A percentile compares a stretch with the other conserved stretches of the same genome.
phyloP scores from a whole-genome alignment of 2,888 invertebrate genomes.

The Mesorhabditis spiculigera region DNA sequence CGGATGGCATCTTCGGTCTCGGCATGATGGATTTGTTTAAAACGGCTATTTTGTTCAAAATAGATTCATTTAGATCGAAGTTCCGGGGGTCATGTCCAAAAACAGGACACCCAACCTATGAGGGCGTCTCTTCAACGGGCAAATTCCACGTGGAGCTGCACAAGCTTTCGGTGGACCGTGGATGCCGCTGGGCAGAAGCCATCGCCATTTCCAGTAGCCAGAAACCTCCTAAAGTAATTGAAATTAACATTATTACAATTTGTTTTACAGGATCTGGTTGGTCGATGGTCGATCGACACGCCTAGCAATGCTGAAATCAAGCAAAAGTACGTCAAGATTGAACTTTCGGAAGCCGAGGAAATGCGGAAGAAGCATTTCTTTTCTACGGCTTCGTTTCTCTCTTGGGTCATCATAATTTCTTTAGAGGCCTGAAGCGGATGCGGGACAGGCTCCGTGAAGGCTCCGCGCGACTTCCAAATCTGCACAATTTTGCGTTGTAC shows the following conservation, averaged over 20 bases:
- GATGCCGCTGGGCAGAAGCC: conserved; percentile 80
- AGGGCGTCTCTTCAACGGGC: conserved; percentile 72
- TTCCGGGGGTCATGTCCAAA: conserved; percentile 80
- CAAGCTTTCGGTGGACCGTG: conserved; percentile 81
- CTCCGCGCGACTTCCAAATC: no score
- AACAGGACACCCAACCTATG: conserved; percentile 79
- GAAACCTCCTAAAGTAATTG: conserved; percentile 8
- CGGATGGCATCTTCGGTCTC: conserved; percentile 90
- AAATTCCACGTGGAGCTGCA: conserved; percentile 83
- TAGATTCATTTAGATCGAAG: conserved; percentile 66
- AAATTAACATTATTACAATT: background rate
- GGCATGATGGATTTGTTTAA: conserved; percentile 71
- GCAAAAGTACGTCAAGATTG: conserved; percentile 81
- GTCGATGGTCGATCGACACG: conserved; percentile 77
- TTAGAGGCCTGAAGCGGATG: no score
- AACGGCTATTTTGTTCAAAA: background rate
- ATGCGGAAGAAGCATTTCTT: conserved; percentile 73
- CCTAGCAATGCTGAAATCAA: conserved; percentile 73
- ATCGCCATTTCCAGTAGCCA: conserved; percentile 69
- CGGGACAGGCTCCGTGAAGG: no score
- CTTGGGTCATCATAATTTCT: no score
- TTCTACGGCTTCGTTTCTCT: no score
- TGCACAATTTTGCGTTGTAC: no score
- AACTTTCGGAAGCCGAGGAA: conserved; percentile 74
- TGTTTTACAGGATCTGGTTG: conserved; percentile 68